These are phyloP conservation scores for Philereme transversata DNA, from an alignment of 2,888 invertebrate genomes.

Conservation along the genomic window DNA sequence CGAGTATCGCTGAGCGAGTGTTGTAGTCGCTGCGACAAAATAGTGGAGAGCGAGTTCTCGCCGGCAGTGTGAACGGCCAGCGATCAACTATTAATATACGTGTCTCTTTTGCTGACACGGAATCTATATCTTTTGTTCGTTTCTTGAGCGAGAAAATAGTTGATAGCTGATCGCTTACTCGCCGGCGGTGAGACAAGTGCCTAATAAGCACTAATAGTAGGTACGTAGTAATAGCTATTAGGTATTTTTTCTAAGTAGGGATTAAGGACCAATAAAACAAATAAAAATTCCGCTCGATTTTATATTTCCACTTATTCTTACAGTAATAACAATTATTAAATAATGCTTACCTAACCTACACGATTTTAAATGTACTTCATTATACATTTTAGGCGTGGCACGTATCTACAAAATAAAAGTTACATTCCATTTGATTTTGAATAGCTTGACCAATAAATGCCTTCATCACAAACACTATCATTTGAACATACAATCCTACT, in stretches of 20 bases:
- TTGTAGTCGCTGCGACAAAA: too few species aligned
- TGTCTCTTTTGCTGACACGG: too few species aligned
- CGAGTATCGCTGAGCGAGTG: too few species aligned
- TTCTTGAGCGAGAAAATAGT: too few species aligned
- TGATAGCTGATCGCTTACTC: too few species aligned
- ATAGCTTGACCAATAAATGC: slow-evolving; percentile 79
- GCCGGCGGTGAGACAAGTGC: too few species aligned
- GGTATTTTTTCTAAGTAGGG: too few species aligned
- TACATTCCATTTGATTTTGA: slow-evolving; percentile 68
- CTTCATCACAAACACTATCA: slow-evolving; percentile 70
- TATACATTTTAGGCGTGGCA: slow-evolving; percentile 76
- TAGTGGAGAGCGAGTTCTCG: too few species aligned
- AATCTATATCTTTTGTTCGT: too few species aligned
- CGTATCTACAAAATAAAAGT: slow-evolving; percentile 74
- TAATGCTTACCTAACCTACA: slow-evolving; percentile 66
- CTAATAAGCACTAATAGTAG: background rate
- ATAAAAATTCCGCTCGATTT: slow-evolving; percentile 54
- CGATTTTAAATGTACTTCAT: slow-evolving; percentile 42
- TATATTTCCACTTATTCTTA: slow-evolving; percentile 72
- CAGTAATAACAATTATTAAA: slow-evolving; percentile 74
- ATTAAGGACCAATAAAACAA: slow-evolving; percentile 13
- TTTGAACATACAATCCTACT: slow-evolving; percentile 42
- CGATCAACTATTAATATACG: too few species aligned
- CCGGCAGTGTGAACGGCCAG: too few species aligned
- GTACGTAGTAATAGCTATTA: slow-evolving; percentile 1